These are phyloP conservation scores for Mormyrus lacerda DNA, from an alignment of 2,113 vertebrate species.

Conservation along the genomic window DNA sequence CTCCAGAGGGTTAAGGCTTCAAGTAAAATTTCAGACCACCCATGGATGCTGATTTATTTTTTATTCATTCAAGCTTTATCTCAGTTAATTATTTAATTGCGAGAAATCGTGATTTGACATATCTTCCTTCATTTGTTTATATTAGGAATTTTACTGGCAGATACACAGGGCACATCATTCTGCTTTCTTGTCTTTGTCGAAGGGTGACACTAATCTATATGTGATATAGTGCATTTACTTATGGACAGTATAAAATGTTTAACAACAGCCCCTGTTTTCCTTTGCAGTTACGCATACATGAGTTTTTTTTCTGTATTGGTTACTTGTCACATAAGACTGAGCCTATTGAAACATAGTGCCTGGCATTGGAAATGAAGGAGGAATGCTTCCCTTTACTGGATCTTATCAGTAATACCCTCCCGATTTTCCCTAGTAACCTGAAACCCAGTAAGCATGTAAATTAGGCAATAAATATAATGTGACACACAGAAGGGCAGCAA, in stretches of 20 bases:
- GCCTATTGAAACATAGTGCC: background rate
- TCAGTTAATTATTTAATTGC: background rate
- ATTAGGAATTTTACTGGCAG: background rate
- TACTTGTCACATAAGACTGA: background rate
- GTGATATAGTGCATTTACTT: background rate
- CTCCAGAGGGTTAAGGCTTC: background rate
- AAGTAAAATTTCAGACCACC: background rate
- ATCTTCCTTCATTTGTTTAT: background rate
- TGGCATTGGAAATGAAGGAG: slow-evolving; percentile 21
- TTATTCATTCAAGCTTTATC: background rate
- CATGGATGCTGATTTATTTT: background rate
- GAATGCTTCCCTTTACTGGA: slow-evolving; percentile 26
- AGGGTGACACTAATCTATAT: background rate
- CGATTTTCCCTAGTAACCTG: slow-evolving; percentile 38
- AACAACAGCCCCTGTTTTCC: background rate
- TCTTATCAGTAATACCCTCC: slow-evolving; percentile 43
- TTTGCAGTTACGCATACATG: background rate
- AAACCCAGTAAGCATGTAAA: slow-evolving; percentile 41
- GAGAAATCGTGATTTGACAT: background rate
- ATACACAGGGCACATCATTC: background rate
- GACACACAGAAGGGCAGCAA: slow-evolving; percentile 30
- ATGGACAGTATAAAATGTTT: background rate
- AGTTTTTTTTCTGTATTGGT: background rate
- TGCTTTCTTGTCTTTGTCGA: background rate
- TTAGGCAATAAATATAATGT: slow-evolving; percentile 38